Conservation (phyloP, 2,797 vertebrate genomes). For the Taenioides sp. region DNA sequence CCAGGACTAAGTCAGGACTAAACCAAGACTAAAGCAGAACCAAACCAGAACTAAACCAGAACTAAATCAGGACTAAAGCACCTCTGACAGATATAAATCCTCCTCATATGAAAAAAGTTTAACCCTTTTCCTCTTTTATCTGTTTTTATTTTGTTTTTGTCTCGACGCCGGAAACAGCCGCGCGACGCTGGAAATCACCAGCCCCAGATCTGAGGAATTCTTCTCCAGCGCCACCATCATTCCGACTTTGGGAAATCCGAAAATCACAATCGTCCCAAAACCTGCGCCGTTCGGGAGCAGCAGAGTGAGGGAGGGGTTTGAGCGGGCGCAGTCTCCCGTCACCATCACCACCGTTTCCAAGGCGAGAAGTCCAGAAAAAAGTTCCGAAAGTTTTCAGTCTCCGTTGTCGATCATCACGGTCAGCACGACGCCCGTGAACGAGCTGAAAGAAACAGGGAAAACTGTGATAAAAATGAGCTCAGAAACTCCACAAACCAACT, state of each 20-base stretch:
- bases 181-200: conserved; percentile 93
- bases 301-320: conserved; percentile 66
- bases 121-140: too few relatives aligned
- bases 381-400: conserved; percentile 75
- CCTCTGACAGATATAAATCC: too few relatives aligned
- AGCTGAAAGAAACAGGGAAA: conserved; percentile 76
- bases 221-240: conserved; percentile 95
- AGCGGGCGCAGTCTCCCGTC: conserved; percentile 87
- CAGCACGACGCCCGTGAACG: conserved; percentile 82
- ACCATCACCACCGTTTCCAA: conserved; percentile 91
- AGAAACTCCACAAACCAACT: conserved; percentile 86
- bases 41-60: too few relatives aligned
- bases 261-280: conserved; percentile 93
- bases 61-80: too few relatives aligned
- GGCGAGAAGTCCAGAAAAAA: conserved; percentile 81
- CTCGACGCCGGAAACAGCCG: conserved; percentile 72
- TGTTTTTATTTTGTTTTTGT: too few relatives aligned
- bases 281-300: conserved; percentile 70
- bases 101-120: too few relatives aligned
- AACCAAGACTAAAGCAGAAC: too few relatives aligned
- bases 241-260: conserved; percentile 91
- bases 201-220: conserved; percentile 89
- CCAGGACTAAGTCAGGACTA: too few relatives aligned
- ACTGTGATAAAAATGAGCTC: conserved; percentile 88
- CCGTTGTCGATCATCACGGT: conserved; percentile 94